Conservation (phyloP, 2,888 invertebrate genomes). For the Agonopterix arenella region DNA sequence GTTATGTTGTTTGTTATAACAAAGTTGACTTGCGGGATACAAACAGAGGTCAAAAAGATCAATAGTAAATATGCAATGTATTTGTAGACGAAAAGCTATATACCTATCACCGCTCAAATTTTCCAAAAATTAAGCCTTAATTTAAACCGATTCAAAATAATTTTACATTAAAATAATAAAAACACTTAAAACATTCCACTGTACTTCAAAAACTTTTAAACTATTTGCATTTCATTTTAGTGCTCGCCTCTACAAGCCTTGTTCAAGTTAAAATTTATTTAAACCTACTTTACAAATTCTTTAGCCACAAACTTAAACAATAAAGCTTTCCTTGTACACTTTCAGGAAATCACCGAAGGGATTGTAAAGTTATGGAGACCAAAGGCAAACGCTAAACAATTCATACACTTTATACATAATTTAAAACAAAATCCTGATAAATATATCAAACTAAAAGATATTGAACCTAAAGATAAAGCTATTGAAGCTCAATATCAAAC, state of each 20-base stretch:
- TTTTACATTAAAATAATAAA: no score
- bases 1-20: no score
- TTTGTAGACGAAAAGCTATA: no score
- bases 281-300: neutral
- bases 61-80: no score
- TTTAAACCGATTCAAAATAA: no score
- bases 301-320: neutral
- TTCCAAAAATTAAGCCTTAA: no score
- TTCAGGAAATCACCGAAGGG: slow-evolving; percentile 59
- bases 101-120: no score
- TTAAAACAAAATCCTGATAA: slow-evolving; percentile 46
- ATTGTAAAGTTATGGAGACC: slow-evolving; percentile 59
- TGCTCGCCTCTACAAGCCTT: neutral
- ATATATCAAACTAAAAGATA: slow-evolving; percentile 30
- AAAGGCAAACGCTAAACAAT: slow-evolving; percentile 50
- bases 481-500: slow-evolving; percentile 59
- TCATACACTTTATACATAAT: slow-evolving; percentile 48
- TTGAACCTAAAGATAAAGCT: slow-evolving; percentile 13
- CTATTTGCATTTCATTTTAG: slow-evolving; percentile 10
- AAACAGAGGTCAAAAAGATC: no score
- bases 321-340: slow-evolving; percentile 10
- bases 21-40: no score
- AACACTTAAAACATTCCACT: neutral
- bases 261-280: slow-evolving; percentile 5
- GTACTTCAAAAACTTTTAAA: neutral